These are phyloP conservation scores for Pygmarrhopalites habei DNA, from an alignment of 1,140 invertebrate genomes.

Conservation along the genomic window DNA sequence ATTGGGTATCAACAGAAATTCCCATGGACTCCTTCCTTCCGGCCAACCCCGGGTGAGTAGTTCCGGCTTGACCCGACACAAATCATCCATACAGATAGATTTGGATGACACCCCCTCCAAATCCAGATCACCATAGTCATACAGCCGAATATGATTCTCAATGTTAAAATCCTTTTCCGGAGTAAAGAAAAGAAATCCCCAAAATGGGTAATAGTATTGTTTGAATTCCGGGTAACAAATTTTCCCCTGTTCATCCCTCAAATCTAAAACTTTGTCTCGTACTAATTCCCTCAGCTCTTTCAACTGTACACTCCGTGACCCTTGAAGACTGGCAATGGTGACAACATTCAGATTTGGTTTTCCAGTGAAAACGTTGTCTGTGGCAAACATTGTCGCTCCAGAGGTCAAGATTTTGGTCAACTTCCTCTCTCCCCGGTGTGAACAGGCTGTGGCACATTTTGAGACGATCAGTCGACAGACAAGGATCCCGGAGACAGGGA, in stretches of 20 bases:
- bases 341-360: background rate
- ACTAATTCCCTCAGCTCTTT: background rate
- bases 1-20: constrained; percentile 4
- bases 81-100: background rate
- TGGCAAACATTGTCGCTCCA: background rate
- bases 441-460: background rate
- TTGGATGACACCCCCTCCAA: background rate
- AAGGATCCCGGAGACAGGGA: background rate
- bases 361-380: background rate
- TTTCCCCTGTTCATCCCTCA: background rate
- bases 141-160: constrained; percentile 5
- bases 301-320: background rate
- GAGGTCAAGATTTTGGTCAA: constrained; percentile 1
- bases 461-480: background rate
- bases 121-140: constrained; percentile 2
- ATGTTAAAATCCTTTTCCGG: background rate
- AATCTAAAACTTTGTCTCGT: background rate
- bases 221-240: background rate
- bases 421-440: background rate
- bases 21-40: constrained; percentile 7
- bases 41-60: background rate
- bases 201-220: background rate
- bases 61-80: background rate
- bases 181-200: constrained; percentile 1
- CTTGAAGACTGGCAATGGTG: background rate